A percentile compares a stretch with the other conserved stretches of the same genome.
Evolutionary conservation across 2,113 vertebrate species (phyloP).

Genomic region (Gyps fulvus): DNA sequence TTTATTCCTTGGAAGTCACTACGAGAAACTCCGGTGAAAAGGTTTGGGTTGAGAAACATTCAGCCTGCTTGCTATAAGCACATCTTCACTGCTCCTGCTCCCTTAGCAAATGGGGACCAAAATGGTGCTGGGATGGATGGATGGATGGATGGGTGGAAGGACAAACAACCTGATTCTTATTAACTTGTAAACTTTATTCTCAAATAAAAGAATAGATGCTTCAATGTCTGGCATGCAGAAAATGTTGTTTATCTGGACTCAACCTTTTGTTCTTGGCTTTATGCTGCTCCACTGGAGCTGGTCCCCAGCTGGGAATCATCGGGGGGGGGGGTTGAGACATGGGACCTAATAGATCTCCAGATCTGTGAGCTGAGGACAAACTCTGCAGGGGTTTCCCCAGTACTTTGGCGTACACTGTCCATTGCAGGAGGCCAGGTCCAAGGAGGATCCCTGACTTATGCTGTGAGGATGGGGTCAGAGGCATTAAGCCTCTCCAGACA

Average conservation of each 20-base stretch:
- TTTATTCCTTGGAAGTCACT: neutral
- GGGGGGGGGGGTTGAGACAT: accelerated
- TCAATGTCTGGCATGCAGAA: neutral
- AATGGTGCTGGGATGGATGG: neutral
- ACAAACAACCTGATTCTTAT: neutral
- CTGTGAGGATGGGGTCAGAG: accelerated
- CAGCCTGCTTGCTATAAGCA: neutral
- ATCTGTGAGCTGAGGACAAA: neutral
- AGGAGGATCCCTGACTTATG: neutral
- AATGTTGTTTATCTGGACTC: neutral
- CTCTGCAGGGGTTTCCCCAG: neutral
- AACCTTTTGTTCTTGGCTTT: neutral
- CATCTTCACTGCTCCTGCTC: neutral
- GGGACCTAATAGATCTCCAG: accelerated
- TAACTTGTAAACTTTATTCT: constrained; percentile 16
- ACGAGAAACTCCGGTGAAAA: neutral
- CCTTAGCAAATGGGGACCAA: neutral
- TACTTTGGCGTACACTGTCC: neutral
- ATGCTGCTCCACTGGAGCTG: neutral
- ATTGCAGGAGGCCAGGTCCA: accelerated
- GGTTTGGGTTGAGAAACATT: neutral
- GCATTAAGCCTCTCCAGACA: neutral
- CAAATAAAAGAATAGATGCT: constrained; percentile 15
- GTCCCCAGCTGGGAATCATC: neutral
- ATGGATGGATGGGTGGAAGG: neutral